These are phyloP conservation scores for Nematopogon swammerdamellus DNA, from an alignment of 2,888 invertebrate species.

Conservation along the genomic window DNA sequence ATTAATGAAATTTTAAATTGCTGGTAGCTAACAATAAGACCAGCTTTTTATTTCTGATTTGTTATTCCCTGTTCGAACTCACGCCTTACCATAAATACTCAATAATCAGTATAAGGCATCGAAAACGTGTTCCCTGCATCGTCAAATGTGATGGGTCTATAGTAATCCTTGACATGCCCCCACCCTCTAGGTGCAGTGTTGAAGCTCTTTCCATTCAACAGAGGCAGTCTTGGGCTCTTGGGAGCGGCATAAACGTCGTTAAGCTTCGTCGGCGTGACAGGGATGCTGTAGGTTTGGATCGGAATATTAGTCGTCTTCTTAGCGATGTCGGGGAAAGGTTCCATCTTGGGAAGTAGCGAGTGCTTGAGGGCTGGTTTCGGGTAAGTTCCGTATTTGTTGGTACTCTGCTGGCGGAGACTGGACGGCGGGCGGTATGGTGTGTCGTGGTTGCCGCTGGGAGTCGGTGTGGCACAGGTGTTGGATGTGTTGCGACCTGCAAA, in stretches of 20 bases:
- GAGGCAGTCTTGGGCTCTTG: slow-evolving; percentile 34
- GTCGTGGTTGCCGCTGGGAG: slow-evolving; percentile 45
- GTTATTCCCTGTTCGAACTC: no score
- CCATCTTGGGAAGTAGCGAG: slow-evolving; percentile 35
- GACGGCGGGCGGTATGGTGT: slow-evolving; percentile 51
- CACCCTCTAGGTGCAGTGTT: slow-evolving; percentile 84
- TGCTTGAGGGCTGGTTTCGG: slow-evolving; percentile 42
- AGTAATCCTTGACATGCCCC: slow-evolving; percentile 66
- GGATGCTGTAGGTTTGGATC: slow-evolving; percentile 30
- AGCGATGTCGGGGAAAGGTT: slow-evolving; percentile 31
- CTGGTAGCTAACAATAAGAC: no score
- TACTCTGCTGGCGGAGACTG: slow-evolving; percentile 41
- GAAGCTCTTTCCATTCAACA: slow-evolving; percentile 62
- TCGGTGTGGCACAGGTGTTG: slow-evolving; percentile 38
- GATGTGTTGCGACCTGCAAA: slow-evolving; percentile 50
- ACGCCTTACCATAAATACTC: slow-evolving; percentile 14
- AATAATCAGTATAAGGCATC: slow-evolving; percentile 50
- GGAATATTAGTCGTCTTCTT: slow-evolving; percentile 33
- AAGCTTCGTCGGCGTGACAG: slow-evolving; percentile 42
- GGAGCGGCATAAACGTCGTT: slow-evolving; percentile 48
- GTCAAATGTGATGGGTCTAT: slow-evolving; percentile 71
- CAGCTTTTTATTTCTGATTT: no score
- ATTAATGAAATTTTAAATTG: no score
- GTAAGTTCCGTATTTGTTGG: slow-evolving; percentile 24
- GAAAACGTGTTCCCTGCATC: slow-evolving; percentile 33